Evolutionary conservation across 2,797 vertebrate species (phyloP), one percentile per base, ranked within the genome.

Genomic region (Sebastes kiyomatsui): DNA sequence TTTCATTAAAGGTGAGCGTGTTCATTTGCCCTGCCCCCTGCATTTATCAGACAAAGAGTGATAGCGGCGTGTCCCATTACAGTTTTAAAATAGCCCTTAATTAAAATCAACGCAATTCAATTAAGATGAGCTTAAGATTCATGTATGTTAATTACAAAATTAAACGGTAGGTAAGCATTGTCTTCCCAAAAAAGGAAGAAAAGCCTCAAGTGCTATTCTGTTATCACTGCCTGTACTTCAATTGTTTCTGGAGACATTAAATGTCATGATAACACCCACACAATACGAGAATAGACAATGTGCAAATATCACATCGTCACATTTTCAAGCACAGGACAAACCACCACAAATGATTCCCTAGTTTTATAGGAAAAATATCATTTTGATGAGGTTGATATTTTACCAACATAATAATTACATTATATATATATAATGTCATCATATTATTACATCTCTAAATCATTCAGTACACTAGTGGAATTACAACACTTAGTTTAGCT

Each of bases 61-160:
- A 83, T 86, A 66, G 83, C 32, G 62, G 52, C 12, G 5, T 81
- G 72, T 87, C 75, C 69, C 73, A 90, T 90, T 87, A 87, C 71
- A 77, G 77, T 69, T 81, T 85, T 80, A 82, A 91, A 93, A 87
- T 82, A 87, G 80, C 73, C 89, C 79, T 86, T 92, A 90, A 94
- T 95, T 94, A 93, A 88, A 89, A 91, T 78, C 86, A 80, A 79
- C 72, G 80, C 79, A 87, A 78, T 91, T 90, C 79, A 87, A 94
- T 94, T 94, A 94, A 92, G 81, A 90, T 82, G 82, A 89, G 88
- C 87, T 92, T 80, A 85, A 86, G 91, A 93, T 90, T 89, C 81
- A 82, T 89, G 87, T 89, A 83, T 83, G 87, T 88, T 93, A 88
- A 94, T 94, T 92, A 85, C 74, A 66, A 86, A 90, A 91, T 80